These are phyloP conservation scores for Atractosteus spatula DNA, from an alignment of 2,113 vertebrate species.

Conservation along the genomic window DNA sequence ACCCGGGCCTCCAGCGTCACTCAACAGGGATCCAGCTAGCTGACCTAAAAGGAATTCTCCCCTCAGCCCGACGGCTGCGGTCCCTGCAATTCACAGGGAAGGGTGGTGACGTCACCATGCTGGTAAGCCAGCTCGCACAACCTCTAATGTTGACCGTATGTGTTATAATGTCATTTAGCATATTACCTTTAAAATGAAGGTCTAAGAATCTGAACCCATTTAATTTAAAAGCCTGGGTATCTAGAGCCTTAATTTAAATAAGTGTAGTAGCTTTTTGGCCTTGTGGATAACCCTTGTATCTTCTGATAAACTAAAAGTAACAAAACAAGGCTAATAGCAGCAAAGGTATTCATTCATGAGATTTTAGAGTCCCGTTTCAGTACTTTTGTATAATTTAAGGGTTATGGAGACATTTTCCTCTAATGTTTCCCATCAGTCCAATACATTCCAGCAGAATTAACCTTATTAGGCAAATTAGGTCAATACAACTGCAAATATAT, in stretches of 20 bases:
- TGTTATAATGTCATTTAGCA: no score
- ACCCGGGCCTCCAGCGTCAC: no score
- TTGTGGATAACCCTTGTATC: not conserved
- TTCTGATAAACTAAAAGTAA: not conserved
- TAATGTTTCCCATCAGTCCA: not conserved
- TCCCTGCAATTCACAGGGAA: no score
- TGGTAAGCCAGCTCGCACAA: no score
- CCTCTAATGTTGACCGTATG: no score
- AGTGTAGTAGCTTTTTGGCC: not conserved
- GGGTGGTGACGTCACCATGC: no score
- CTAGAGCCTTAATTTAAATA: not conserved
- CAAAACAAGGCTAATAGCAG: not conserved
- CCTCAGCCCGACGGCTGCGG: no score
- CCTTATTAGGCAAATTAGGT: conserved; percentile 7
- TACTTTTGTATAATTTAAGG: not conserved
- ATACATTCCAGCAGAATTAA: not conserved
- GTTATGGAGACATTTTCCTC: not conserved
- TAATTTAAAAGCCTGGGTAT: conserved; percentile 11
- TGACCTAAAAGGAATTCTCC: no score
- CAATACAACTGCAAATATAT: not conserved
- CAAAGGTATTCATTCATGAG: not conserved
- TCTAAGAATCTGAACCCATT: not conserved
- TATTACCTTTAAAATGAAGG: no score
- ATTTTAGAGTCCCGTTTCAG: not conserved
- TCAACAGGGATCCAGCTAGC: no score